Evolutionary conservation across 2,113 vertebrate genomes (phyloP), one percentile per base, ranked within the genome.

Genomic region (Zosterops lateralis): DNA sequence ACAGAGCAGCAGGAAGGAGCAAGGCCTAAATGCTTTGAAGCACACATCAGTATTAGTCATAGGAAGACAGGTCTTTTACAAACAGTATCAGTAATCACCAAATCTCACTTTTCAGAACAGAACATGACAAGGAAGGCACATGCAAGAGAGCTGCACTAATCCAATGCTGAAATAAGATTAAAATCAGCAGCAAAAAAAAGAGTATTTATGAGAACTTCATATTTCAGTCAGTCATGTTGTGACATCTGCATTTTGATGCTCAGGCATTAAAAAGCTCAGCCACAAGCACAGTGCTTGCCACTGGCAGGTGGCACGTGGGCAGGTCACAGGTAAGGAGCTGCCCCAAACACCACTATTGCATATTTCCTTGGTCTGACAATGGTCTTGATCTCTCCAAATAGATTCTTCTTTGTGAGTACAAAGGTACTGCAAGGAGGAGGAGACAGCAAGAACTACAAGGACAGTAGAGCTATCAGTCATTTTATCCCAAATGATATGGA

Each of bases 221-320:
- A 56, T 67, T 75, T 83, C 67, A 72, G 75, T 32, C 3, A 1
- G 76, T 53, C 3, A 0, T 7, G 12, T 21, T 47, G 44, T 57
- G 76, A 68, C 54, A 76, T 44, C 24, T 32, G 67, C 3, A 1
- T 57, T 44, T 51, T 7, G 3, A n/a, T 25, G 50, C 72, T 48
- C n/a, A 17, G 40, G 45, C 31, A 34, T 5, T 74, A 11, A 80
- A 11, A 80, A 76, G 50, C 8, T 2, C 3, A 54, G 19, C 76
- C 45, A 31, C 9, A 34, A 42, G 24, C 1, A 18, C 36, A 17
- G 16, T 4, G n/a, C 18, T 50, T 48, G 19, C 72, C 18, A 3
- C 14, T 29, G 62, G 48, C 6, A 57, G 31, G 54, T 5, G 21
- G 57, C 44, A 18, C 0, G 0, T 1, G 13, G 13, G 34, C 38